Percentiles rank a stretch among this genome's conserved stretches.
Evolutionary conservation across 2,113 vertebrate species (phyloP).

Genomic region (Eptesicus fuscus): DNA sequence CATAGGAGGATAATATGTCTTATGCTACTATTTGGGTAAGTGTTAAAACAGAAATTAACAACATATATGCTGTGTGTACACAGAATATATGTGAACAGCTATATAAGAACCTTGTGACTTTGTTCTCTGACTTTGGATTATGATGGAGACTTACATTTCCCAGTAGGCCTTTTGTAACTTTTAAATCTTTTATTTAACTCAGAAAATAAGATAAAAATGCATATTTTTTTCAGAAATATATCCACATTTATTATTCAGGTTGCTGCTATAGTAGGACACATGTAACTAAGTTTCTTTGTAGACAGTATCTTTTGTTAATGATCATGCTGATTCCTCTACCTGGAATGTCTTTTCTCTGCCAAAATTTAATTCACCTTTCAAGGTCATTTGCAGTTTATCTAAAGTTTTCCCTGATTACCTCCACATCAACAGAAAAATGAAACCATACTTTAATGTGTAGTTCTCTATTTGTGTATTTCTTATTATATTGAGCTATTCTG

Average conservation of each 20-base stretch:
- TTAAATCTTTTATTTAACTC: background rate
- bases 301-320: background rate
- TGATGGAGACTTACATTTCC: background rate
- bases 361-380: background rate
- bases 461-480: background rate
- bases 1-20: background rate
- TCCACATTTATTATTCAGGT: background rate
- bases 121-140: background rate
- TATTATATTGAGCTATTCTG: background rate
- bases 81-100: background rate
- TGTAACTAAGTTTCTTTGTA: background rate
- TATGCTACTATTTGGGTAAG: background rate
- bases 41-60: background rate
- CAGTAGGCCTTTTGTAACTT: background rate
- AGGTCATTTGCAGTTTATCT: background rate
- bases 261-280: background rate
- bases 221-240: background rate
- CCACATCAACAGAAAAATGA: background rate
- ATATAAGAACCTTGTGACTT: background rate
- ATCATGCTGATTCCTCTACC: background rate
- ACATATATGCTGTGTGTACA: background rate
- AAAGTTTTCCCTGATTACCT: background rate
- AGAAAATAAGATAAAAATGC: background rate
- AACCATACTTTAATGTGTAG: background rate
- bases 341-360: background rate